Percentiles rank a stretch among this genome's conserved stretches.
These are phyloP conservation scores for Cardinalis cardinalis DNA, from an alignment of 2,113 vertebrate species.

Conservation along the genomic window DNA sequence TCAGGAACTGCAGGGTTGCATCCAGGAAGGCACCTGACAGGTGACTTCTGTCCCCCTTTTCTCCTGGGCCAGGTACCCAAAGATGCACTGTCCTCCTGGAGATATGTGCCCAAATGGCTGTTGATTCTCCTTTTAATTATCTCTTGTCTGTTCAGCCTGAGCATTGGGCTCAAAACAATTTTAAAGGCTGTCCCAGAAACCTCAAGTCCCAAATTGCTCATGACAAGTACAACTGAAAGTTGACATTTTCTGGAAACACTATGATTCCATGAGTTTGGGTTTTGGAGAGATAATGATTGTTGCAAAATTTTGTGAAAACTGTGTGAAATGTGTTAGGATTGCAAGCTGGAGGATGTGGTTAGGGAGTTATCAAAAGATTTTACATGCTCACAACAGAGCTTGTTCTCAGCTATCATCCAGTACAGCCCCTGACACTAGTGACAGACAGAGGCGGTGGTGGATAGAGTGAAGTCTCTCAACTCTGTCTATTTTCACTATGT, in stretches of 20 bases:
- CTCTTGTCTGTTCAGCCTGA: neutral
- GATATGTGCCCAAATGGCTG: neutral
- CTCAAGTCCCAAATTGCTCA: fast-evolving
- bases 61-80: fast-evolving
- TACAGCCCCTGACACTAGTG: fast-evolving
- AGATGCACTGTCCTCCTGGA: neutral
- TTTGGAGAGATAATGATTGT: neutral
- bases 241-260: neutral
- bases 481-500: neutral
- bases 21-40: fast-evolving
- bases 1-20: fast-evolving
- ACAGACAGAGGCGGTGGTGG: neutral
- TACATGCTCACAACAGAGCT: neutral
- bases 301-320: neutral
- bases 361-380: neutral
- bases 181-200: neutral
- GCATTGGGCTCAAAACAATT: fast-evolving
- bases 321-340: neutral
- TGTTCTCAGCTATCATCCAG: neutral
- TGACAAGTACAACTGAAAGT: neutral
- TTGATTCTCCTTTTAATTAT: neutral
- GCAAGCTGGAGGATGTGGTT: neutral
- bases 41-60: neutral
- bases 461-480: neutral
- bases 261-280: neutral